Evolutionary conservation across 2,113 vertebrate species (phyloP).

Genomic region (Corythornis cristatus): DNA sequence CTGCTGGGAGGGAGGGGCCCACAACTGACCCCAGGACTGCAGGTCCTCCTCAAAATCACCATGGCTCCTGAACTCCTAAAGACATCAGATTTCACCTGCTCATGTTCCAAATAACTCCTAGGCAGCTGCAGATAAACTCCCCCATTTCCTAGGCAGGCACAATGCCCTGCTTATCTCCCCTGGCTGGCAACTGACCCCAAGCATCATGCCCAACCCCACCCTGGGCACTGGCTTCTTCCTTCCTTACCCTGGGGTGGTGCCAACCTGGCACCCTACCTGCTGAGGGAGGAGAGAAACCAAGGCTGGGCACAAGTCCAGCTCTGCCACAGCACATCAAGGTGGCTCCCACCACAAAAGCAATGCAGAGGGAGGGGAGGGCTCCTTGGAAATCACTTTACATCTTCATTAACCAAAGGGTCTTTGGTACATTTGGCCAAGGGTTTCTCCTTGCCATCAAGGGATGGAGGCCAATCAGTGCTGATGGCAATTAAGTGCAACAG

Average conservation of each 20-base stretch:
- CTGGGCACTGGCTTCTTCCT: neutral
- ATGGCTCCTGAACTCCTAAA: neutral
- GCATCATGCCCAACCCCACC: neutral
- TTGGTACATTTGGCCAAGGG: neutral
- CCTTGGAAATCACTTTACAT: neutral
- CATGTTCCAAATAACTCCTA: neutral
- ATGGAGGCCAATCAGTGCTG: neutral
- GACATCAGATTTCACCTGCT: neutral
- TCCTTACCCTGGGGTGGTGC: neutral
- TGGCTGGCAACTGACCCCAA: neutral
- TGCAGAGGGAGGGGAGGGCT: neutral
- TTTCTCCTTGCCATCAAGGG: neutral
- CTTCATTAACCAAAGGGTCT: slow-evolving; percentile 3
- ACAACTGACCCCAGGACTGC: no score
- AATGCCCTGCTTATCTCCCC: neutral
- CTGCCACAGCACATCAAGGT: neutral
- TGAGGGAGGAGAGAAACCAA: neutral
- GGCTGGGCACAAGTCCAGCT: neutral
- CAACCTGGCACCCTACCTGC: neutral
- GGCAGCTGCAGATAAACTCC: neutral
- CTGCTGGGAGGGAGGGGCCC: no score
- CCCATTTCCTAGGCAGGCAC: neutral
- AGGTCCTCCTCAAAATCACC: neutral
- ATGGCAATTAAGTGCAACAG: slow-evolving; percentile 52
- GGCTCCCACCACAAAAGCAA: neutral